These are phyloP conservation scores for Goniozus legneri DNA, from an alignment of 1,140 invertebrate genomes.

Conservation along the genomic window DNA sequence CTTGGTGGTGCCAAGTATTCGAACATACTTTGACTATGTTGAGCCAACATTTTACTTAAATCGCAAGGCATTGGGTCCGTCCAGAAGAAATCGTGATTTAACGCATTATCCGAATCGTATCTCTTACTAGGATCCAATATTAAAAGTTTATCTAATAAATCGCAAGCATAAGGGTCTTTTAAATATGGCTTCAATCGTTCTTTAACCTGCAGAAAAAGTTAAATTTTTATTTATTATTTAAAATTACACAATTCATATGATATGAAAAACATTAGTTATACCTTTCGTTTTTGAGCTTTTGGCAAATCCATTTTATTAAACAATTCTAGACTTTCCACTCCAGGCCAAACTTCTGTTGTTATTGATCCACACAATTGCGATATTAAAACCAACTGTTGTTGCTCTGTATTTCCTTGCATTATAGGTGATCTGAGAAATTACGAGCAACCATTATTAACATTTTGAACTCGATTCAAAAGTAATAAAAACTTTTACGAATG, in stretches of 20 bases:
- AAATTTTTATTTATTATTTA: too few relatives aligned
- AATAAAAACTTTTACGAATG: constrained; percentile 29
- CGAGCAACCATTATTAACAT: not conserved
- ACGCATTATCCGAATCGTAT: constrained; percentile 85
- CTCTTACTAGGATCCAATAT: constrained; percentile 89
- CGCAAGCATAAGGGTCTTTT: constrained; percentile 88
- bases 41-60: constrained; percentile 87
- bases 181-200: constrained; percentile 88
- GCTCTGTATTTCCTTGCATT: constrained; percentile 92
- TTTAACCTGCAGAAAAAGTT: constrained; percentile 64
- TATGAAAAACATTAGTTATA: constrained; percentile 34
- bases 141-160: constrained; percentile 89
- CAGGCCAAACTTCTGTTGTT: constrained; percentile 90
- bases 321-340: constrained; percentile 88
- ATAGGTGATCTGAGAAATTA: constrained; percentile 60
- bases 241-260: not conserved
- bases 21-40: constrained; percentile 94
- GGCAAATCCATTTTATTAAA: constrained; percentile 90
- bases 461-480: not conserved
- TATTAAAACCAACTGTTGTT: constrained; percentile 93
- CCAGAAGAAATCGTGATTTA: constrained; percentile 99
- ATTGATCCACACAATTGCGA: constrained; percentile 96
- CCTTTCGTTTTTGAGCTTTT: constrained; percentile 87
- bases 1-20: constrained; percentile 88
- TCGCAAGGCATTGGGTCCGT: constrained; percentile 93